A percentile compares a stretch with the other conserved stretches of the same genome.
phyloP scores from a whole-genome alignment of 2,888 invertebrate genomes.

The Melanostoma scalare region DNA sequence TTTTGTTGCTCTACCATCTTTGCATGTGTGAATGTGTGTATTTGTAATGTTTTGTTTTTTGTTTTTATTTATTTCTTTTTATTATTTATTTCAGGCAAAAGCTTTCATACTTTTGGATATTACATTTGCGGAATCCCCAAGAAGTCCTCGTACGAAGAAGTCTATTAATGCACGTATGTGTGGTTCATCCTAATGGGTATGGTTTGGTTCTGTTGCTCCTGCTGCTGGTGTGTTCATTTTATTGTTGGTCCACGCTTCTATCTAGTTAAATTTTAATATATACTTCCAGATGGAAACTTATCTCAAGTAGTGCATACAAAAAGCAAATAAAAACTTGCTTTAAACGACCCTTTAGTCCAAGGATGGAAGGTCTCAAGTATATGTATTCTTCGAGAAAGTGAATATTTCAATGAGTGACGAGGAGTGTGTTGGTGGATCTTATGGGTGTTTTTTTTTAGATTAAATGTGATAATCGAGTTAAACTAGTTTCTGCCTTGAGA shows the following conservation, averaged over 20 bases:
- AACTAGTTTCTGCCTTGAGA: conserved; percentile 55
- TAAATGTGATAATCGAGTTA: conserved; percentile 64
- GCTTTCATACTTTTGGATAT: conserved; percentile 58
- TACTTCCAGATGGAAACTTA: conserved; percentile 23
- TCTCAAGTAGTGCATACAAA: conserved; percentile 1
- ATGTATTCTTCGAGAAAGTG: conserved; percentile 25
- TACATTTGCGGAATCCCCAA: conserved; percentile 58
- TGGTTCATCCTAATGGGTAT: not conserved
- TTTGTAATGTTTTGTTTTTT: not conserved
- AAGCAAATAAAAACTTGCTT: conserved; percentile 11
- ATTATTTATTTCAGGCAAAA: conserved; percentile 41
- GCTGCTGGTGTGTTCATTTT: conserved; percentile 15
- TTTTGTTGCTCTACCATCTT: conserved; percentile 17
- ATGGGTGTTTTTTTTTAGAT: conserved; percentile 22
- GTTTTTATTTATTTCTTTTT: not conserved
- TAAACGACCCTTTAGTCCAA: not conserved
- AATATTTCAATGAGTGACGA: conserved; percentile 33
- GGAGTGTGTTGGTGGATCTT: not conserved
- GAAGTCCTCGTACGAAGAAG: conserved; percentile 45
- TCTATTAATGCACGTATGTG: conserved; percentile 53
- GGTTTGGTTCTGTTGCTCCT: conserved; percentile 6
- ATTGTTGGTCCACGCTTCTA: conserved; percentile 31
- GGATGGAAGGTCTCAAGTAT: not conserved
- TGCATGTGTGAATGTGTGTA: not conserved
- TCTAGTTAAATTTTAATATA: conserved; percentile 4